Evolutionary conservation across 92 coral and sea anemone genomes (phyloP), one percentile per base, ranked within the genome.

Genomic region (Ricordea florida): DNA sequence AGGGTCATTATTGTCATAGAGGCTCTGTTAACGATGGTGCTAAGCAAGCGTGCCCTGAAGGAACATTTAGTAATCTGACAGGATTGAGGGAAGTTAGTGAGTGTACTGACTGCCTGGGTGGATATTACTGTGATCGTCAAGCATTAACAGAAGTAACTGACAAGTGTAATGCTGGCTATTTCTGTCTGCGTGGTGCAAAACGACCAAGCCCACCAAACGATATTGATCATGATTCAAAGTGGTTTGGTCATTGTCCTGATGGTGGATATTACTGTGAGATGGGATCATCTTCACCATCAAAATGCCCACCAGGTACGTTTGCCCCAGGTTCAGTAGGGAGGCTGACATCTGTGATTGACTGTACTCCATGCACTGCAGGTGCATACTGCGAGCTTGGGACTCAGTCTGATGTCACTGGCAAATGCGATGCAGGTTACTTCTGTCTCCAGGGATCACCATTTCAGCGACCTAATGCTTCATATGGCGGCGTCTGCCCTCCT

Each of bases 401-500:
- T 37, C 96, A 94, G 47, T 74, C 78, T 32, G 48, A 7, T 5
- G 81, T 79, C 44, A 85, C 91, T 24, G 91, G 55, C 8, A 62
- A 33, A 2, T 94, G 98, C 36, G 91, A 89, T 34, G 74, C 87
- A 5, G 98, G 98, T 0, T 92, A 84, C 57, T 94, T 69, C 57
- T 94, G 98, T 43, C 82, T 73, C 31, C 89, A 85, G 15, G 97
- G 97, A 4, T 94, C 98, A 6, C 88, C 88, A 21, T 88, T 92
- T 15, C 56, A 71, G 15, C 55, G 79, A 46, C 98, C 98, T 6
- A 89, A 89, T 65, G 47, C 80, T 2, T 10, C 85, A 5, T 79
- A 80, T 72, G 98, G 98, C 21, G 98, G 91, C 15, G 64, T 74
- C 37, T 94, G 98, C 30, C 93, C 93, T 17, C 82, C 97, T 7